A percentile compares a stretch with the other conserved stretches of the same genome.
These are phyloP conservation scores for Serranus cabrilla DNA, from an alignment of 2,797 vertebrate species.

Conservation along the genomic window DNA sequence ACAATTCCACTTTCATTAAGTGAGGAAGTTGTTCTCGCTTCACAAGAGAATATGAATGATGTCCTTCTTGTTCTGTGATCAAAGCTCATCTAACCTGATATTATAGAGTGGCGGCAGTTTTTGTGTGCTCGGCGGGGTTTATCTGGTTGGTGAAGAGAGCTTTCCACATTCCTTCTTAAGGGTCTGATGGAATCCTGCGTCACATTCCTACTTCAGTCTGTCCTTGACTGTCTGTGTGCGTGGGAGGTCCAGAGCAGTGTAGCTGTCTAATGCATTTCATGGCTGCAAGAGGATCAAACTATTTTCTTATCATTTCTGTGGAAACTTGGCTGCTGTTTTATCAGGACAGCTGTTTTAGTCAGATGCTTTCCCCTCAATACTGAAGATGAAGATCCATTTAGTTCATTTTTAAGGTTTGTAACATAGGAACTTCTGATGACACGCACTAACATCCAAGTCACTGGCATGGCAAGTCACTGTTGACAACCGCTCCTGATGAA, in stretches of 20 bases:
- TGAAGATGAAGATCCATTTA: constrained; percentile 5
- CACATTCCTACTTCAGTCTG: constrained; percentile 70
- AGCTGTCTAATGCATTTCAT: constrained; percentile 46
- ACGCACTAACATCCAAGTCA: background rate
- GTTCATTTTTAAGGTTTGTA: background rate
- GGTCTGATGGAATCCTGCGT: constrained; percentile 75
- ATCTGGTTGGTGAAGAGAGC: constrained; percentile 39
- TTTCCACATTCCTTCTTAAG: constrained; percentile 70
- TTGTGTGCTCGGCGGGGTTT: constrained; percentile 28
- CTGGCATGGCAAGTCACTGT: constrained; percentile 21
- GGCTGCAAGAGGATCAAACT: constrained; percentile 50
- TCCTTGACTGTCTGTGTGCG: constrained; percentile 73
- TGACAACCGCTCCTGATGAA: constrained; percentile 54
- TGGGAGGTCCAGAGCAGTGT: constrained; percentile 60
- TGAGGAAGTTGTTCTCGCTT: constrained; percentile 31
- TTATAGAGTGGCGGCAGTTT: constrained; percentile 17
- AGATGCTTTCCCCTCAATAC: background rate
- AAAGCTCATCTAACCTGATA: constrained; percentile 33
- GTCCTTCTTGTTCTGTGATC: constrained; percentile 20
- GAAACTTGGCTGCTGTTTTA: constrained; percentile 57
- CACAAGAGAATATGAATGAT: constrained; percentile 18
- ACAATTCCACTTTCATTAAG: constrained; percentile 39
- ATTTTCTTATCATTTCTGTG: constrained; percentile 56
- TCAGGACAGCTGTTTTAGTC: constrained; percentile 50
- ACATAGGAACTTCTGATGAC: constrained; percentile 8